phyloP scores from a whole-genome alignment of 2,797 vertebrate genomes.

The Odontamblyopus lacepedii region DNA sequence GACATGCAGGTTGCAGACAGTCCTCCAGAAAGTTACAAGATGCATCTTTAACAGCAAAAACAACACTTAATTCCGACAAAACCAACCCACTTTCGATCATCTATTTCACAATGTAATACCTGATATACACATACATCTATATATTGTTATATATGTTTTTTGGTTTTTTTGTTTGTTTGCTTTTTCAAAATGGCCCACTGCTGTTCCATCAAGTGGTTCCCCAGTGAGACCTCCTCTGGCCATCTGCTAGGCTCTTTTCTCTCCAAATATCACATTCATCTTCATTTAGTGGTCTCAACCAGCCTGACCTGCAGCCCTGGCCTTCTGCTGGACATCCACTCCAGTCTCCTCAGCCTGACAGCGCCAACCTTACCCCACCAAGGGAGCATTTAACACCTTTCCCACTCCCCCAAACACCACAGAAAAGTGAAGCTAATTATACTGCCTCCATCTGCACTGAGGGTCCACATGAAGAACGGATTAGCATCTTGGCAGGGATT shows the following conservation, averaged over 20 bases:
- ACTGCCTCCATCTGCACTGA: constrained; percentile 41
- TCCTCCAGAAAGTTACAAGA: neutral
- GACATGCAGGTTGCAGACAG: neutral
- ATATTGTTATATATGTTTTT: neutral
- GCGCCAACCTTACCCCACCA: constrained; percentile 26
- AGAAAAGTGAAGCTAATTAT: constrained; percentile 59
- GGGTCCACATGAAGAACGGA: constrained; percentile 40
- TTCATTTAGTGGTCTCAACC: constrained; percentile 44
- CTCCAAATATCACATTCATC: constrained; percentile 6
- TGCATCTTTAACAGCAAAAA: neutral
- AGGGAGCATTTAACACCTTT: constrained; percentile 30
- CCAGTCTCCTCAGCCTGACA: constrained; percentile 33
- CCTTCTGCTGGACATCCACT: constrained; percentile 29
- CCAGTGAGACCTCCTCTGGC: neutral
- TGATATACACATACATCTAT: neutral
- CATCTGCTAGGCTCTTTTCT: constrained; percentile 5
- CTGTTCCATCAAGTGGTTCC: neutral
- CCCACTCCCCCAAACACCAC: constrained; percentile 38
- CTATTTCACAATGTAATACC: neutral
- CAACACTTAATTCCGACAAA: neutral
- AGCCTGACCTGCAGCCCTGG: constrained; percentile 32
- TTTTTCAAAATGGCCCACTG: neutral
- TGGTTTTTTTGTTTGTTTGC: neutral
- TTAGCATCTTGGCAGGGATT: constrained; percentile 50
- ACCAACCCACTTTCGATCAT: neutral